Base-by-base conservation (phyloP, 2,113 vertebrate species). In the Alligator sinensis region DNA sequence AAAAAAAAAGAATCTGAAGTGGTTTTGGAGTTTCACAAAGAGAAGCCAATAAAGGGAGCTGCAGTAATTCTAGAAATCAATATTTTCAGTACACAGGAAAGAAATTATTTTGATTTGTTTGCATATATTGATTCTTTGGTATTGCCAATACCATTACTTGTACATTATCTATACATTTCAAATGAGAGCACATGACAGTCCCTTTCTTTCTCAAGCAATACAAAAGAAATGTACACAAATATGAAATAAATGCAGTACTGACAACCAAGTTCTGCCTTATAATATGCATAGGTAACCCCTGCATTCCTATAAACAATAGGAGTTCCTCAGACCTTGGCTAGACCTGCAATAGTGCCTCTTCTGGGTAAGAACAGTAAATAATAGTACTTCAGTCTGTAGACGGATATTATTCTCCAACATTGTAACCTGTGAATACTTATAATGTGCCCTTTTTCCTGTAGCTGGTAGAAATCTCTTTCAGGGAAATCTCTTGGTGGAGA, bases 31-130 rank as follows among this genome's bases (percentile, higher is more conserved):
- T 18, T 74, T 59, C 38, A 58, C 22, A 62, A 24, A 38, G 38
- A 86, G 21, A 94, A 82, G 34, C 4, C 1, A 19, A 82, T 27
- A 3, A n/a, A 74, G 28, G 47, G 86, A 90, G 86, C 11, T 77
- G 59, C 70, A 82, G 30, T 5, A 70, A 27, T 68, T 78, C 62
- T 57, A 64, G 22, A 80, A 55, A 94, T 82, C 86, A 61, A 62
- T 86, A 92, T 57, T 91, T 88, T 62, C 22, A 77, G 90, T 87
- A 61, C n/a, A 47, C 61, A 84, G 80, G 84, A 86, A 30, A 79
- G 91, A 80, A 77, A 80, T n/a, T 2, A 16, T 4, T 86, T 74
- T 84, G 57, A 70, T 75, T 82, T 84, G 77, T 83, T 14, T 15
- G 17, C 64, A 14, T 61, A 77, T 79, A 1, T 0, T 2, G 1